These are phyloP conservation scores for Semicossyphus pulcher DNA, from an alignment of 2,113 vertebrate genomes.

Conservation along the genomic window DNA sequence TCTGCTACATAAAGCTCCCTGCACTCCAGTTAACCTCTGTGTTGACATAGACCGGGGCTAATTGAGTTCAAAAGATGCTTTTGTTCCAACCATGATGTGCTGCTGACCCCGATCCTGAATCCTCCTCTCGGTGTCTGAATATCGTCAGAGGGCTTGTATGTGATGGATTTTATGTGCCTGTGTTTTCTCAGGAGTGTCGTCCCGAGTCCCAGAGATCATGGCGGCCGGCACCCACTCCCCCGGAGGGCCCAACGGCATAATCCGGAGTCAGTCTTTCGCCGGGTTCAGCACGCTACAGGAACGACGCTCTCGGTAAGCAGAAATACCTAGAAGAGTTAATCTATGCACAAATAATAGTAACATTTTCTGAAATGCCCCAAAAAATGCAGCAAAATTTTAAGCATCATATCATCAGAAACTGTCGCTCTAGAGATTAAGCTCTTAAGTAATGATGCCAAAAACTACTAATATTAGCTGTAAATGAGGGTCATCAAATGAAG, in stretches of 20 bases:
- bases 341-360: no score
- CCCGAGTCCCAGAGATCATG: constrained; percentile 93
- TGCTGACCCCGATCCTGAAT: not conserved
- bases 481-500: not conserved
- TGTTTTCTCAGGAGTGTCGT: constrained; percentile 88
- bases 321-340: not conserved
- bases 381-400: no score
- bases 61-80: constrained; percentile 1
- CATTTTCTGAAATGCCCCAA: no score
- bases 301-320: constrained; percentile 90
- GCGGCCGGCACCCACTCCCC: constrained; percentile 94
- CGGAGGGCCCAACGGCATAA: constrained; percentile 97
- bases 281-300: constrained; percentile 98
- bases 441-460: no score
- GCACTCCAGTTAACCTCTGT: constrained; percentile 41
- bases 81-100: not conserved
- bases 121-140: not conserved
- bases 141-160: not conserved
- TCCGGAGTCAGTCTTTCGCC: constrained; percentile 97
- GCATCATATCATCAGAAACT: no score
- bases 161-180: constrained; percentile 8
- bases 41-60: not conserved
- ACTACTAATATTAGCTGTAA: not conserved
- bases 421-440: no score
- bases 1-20: constrained; percentile 3